Evolutionary conservation across 2,888 invertebrate genomes (phyloP).

Genomic region (Lutraria lutraria): DNA sequence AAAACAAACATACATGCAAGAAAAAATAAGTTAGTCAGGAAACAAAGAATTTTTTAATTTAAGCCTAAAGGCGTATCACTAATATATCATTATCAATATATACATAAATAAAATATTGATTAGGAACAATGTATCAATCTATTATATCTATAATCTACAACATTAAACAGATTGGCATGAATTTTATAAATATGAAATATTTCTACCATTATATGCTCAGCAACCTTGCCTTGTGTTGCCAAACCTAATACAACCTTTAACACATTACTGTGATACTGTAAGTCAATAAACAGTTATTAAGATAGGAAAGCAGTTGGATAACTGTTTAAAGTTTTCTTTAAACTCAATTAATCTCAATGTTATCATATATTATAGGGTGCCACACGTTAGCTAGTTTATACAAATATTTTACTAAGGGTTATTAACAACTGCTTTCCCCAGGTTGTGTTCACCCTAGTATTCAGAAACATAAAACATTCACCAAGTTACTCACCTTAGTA

Average conservation of each 20-base stretch:
- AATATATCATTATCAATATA: too few relatives aligned
- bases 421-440: constrained; percentile 4
- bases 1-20: too few relatives aligned
- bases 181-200: background rate
- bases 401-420: background rate
- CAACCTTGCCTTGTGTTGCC: background rate
- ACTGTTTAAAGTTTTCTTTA: constrained; percentile 14
- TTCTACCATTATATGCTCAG: background rate
- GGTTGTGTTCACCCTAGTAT: constrained; percentile 2
- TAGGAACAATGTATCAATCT: too few relatives aligned
- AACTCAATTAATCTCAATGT: constrained; percentile 5
- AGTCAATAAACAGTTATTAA: background rate
- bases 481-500: background rate
- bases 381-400: background rate
- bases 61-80: too few relatives aligned
- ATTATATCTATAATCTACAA: too few relatives aligned
- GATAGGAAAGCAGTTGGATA: background rate
- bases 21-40: too few relatives aligned
- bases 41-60: too few relatives aligned
- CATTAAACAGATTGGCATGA: background rate
- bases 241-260: background rate
- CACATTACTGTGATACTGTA: background rate
- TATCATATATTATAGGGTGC: background rate
- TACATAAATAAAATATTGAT: too few relatives aligned
- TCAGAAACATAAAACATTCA: background rate